Percentiles rank a stretch among this genome's conserved stretches.
These are phyloP conservation scores for Diarsia mendica DNA, from an alignment of 2,888 invertebrate species.

Conservation along the genomic window DNA sequence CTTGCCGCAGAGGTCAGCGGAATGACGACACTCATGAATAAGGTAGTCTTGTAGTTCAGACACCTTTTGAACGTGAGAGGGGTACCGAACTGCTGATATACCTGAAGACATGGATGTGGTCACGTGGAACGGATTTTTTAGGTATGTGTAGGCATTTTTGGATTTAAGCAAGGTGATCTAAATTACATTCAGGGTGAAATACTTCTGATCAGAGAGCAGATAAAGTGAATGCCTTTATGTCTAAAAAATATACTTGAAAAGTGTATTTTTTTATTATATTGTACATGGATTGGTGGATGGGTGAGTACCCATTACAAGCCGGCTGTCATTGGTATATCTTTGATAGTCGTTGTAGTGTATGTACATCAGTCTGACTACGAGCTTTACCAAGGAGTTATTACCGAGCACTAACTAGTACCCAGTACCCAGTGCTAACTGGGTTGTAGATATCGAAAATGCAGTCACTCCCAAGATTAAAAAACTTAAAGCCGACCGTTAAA, in stretches of 20 bases:
- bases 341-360: too few relatives aligned
- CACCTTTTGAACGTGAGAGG: constrained; percentile 69
- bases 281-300: not conserved
- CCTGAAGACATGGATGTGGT: constrained; percentile 6
- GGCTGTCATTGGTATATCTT: too few relatives aligned
- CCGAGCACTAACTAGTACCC: too few relatives aligned
- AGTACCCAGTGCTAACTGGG: not conserved
- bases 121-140: constrained; percentile 23
- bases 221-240: not conserved
- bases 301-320: not conserved
- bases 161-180: not conserved
- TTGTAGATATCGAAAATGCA: not conserved
- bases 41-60: constrained; percentile 68
- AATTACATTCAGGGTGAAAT: not conserved
- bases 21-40: constrained; percentile 75
- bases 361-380: too few relatives aligned
- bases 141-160: constrained; percentile 7
- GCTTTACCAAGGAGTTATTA: not conserved
- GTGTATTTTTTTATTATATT: not conserved
- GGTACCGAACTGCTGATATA: constrained; percentile 21
- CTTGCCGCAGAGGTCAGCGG: constrained; percentile 71
- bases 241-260: not conserved
- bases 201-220: not conserved
- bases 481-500: not conserved
- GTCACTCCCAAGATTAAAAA: too few relatives aligned